These are phyloP conservation scores for Pomatostomus ruficeps DNA, from an alignment of 2,113 vertebrate species.

Conservation along the genomic window DNA sequence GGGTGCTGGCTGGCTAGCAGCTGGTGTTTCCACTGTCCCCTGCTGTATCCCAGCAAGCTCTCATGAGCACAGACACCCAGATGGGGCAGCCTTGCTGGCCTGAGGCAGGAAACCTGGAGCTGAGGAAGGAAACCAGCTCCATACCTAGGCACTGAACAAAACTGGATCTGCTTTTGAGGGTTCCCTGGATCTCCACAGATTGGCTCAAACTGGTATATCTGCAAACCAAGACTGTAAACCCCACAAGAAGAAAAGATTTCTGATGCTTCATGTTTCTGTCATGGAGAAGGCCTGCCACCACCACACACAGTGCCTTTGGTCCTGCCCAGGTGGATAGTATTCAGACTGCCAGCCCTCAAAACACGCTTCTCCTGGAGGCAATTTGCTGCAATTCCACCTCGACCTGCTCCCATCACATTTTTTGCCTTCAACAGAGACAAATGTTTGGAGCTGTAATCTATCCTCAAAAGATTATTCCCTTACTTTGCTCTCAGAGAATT, in stretches of 20 bases:
- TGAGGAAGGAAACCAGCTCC: neutral
- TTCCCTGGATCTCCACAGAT: neutral
- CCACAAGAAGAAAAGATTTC: neutral
- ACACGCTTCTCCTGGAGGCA: neutral
- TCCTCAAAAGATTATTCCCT: neutral
- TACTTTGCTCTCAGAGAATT: neutral
- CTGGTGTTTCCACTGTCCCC: neutral
- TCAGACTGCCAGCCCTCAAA: neutral
- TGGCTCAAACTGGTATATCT: neutral
- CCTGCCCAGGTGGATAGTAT: neutral
- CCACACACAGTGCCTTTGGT: neutral
- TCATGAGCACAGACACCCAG: neutral
- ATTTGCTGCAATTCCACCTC: neutral
- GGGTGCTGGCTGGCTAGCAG: neutral
- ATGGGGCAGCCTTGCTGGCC: neutral
- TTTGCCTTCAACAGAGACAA: neutral
- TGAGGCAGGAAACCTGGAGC: neutral
- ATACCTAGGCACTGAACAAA: neutral
- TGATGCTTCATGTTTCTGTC: neutral
- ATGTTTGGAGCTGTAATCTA: neutral
- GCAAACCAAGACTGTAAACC: neutral
- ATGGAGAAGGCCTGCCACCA: fast-evolving
- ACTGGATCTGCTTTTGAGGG: neutral
- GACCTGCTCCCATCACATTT: neutral
- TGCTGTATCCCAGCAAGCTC: neutral